A percentile compares a stretch with the other conserved stretches of the same genome.
Conservation (phyloP, 1,140 invertebrate species). For the Hyles vespertilio region DNA sequence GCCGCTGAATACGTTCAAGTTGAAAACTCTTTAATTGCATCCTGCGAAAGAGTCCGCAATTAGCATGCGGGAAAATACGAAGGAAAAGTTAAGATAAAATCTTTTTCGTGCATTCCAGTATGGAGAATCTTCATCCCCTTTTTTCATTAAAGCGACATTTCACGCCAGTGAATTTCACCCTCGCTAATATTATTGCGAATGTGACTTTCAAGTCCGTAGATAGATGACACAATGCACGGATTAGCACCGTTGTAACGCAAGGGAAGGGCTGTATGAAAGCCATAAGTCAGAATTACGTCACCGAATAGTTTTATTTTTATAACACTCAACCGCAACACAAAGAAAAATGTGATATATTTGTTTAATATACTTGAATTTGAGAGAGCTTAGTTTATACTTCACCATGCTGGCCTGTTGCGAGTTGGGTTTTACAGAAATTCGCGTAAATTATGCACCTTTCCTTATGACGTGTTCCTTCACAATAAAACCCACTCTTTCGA, state of each 20-base stretch:
- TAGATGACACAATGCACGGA: not conserved
- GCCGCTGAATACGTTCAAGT: conserved; percentile 36
- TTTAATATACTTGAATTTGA: too few relatives aligned
- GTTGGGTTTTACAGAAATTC: too few relatives aligned
- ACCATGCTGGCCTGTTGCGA: too few relatives aligned
- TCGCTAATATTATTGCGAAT: not conserved
- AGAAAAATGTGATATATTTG: too few relatives aligned
- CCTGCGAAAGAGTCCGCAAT: conserved; percentile 45
- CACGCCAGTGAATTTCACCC: conserved; percentile 1
- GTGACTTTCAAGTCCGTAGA: conserved; percentile 2
- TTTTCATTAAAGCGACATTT: conserved; percentile 8
- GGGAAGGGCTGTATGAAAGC: conserved; percentile 4
- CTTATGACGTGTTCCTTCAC: too few relatives aligned
- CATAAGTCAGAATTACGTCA: not conserved
- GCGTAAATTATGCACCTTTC: too few relatives aligned
- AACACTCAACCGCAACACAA: not conserved
- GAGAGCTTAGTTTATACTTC: too few relatives aligned
- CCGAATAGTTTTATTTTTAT: not conserved
- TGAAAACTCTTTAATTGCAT: conserved; percentile 56
- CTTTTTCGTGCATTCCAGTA: conserved; percentile 12
- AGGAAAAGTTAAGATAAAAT: conserved; percentile 33
- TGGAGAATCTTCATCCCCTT: not conserved
- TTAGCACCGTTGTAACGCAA: not conserved
- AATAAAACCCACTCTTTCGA: too few relatives aligned
- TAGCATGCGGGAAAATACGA: conserved; percentile 40